A percentile compares a stretch with the other conserved stretches of the same genome.
These are phyloP conservation scores for Asobara japonica DNA, from an alignment of 1,140 invertebrate species.

Conservation along the genomic window DNA sequence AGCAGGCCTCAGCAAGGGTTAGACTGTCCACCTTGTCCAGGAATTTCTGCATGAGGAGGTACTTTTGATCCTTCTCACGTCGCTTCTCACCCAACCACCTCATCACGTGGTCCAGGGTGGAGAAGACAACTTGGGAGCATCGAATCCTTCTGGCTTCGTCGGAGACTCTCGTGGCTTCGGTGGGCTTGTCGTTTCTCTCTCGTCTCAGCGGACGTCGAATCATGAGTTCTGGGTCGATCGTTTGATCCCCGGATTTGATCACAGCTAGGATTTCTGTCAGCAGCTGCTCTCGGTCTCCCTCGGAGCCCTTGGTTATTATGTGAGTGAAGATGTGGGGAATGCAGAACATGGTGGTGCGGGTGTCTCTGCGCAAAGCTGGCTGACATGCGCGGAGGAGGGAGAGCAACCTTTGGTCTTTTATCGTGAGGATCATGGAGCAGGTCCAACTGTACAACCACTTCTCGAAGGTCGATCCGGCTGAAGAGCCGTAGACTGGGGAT, in stretches of 20 bases:
- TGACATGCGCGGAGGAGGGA: slow-evolving; percentile 72
- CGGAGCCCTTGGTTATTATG: slow-evolving; percentile 49
- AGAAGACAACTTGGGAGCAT: slow-evolving; percentile 71
- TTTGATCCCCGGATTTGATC: slow-evolving; percentile 48
- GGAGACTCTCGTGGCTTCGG: slow-evolving; percentile 52
- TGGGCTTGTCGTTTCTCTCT: slow-evolving; percentile 40
- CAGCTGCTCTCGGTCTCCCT: too few species aligned
- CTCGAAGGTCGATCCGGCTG: slow-evolving; percentile 72
- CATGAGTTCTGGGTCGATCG: slow-evolving; percentile 52
- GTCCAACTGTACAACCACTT: slow-evolving; percentile 79
- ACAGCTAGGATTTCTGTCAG: slow-evolving; percentile 50
- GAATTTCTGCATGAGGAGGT: slow-evolving; percentile 59
- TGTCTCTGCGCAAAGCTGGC: slow-evolving; percentile 76
- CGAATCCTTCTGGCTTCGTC: slow-evolving; percentile 60
- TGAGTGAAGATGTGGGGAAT: slow-evolving; percentile 74
- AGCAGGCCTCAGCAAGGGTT: slow-evolving; percentile 76
- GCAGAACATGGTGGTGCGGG: slow-evolving; percentile 75
- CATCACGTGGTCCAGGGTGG: slow-evolving; percentile 77
- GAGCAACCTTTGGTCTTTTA: slow-evolving; percentile 44
- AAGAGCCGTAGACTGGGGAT: slow-evolving; percentile 66
- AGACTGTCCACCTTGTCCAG: slow-evolving; percentile 72
- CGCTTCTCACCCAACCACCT: slow-evolving; percentile 76
- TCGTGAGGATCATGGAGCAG: slow-evolving; percentile 52
- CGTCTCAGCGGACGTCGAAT: slow-evolving; percentile 50
- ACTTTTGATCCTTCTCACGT: slow-evolving; percentile 54